Evolutionary conservation across 2,113 vertebrate species (phyloP).

Genomic region (Nothoprocta pentlandii): DNA sequence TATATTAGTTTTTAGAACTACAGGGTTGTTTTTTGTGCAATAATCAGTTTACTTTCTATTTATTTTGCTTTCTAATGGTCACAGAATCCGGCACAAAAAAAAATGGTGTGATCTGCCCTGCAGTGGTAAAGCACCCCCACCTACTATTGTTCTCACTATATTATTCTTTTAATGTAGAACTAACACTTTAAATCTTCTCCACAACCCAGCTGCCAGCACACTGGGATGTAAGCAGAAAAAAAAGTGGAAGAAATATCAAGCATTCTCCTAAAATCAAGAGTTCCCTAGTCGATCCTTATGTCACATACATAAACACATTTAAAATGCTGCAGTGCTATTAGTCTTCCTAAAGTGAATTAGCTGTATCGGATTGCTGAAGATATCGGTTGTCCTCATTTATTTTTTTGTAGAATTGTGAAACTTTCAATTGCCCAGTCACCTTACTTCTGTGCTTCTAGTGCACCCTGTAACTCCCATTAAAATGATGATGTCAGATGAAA

Average conservation of each 20-base stretch:
- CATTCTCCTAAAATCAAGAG: slow-evolving; percentile 33
- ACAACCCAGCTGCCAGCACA: slow-evolving; percentile 8
- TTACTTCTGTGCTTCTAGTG: background rate
- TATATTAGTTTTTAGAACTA: background rate
- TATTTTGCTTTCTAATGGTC: slow-evolving; percentile 37
- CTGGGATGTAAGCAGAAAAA: slow-evolving; percentile 26
- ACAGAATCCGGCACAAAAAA: slow-evolving; percentile 25
- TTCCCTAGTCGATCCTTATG: slow-evolving; percentile 15
- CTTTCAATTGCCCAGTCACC: background rate
- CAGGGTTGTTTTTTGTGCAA: slow-evolving; percentile 17
- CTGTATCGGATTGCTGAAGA: background rate
- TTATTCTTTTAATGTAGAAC: slow-evolving; percentile 51
- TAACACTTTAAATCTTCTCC: slow-evolving; percentile 62
- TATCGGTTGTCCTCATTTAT: background rate
- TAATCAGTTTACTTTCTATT: slow-evolving; percentile 19
- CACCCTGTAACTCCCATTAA: background rate
- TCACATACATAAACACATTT: slow-evolving; percentile 23
- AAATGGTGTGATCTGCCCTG: slow-evolving; percentile 15
- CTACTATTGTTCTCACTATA: slow-evolving; percentile 52
- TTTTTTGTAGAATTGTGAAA: background rate
- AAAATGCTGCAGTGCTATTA: background rate
- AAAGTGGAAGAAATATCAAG: slow-evolving; percentile 65
- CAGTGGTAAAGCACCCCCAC: slow-evolving; percentile 23
- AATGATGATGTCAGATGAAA: background rate
- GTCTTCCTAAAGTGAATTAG: background rate